Evolutionary conservation across 92 coral and sea anemone genomes (phyloP), one percentile per base, ranked within the genome.

Genomic region (Micromussa lordhowensis): DNA sequence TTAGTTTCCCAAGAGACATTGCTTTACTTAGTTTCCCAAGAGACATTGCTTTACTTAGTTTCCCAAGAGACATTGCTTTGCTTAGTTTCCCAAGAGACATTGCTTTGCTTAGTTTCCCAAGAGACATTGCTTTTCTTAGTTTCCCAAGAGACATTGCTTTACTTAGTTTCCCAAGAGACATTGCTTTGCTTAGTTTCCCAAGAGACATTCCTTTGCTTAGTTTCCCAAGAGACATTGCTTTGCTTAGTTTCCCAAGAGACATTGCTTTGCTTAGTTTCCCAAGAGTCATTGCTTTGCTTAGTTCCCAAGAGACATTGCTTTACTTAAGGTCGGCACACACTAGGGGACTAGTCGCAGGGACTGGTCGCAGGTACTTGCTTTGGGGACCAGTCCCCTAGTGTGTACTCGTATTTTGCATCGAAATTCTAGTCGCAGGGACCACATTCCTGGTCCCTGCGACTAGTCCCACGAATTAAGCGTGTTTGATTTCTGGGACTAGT

Each of bases 21-120:
- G 48, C 77, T 34, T 35, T 71, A n/a, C 77, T 71, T 1, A 71
- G 78, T 73, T 73, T 73, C 15, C n/a, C n/a, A n/a, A n/a, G n/a
- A n/a, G n/a, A 44, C 15, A 28, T 24, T 71, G 48, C 77, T 34
- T 35, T 71, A n/a, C 77, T 71, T 1, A 71, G 78, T 73, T 73
- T 73, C 15, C n/a, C n/a, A n/a, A n/a, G n/a, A n/a, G n/a, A 44
- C 15, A 28, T 24, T 71, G 48, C 77, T 34, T 35, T 71, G 48
- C 77, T 71, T 1, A 71, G 78, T 73, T 73, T 73, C 15, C n/a
- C n/a, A n/a, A n/a, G n/a, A n/a, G n/a, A 44, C 15, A 28, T 24
- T 71, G 48, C 77, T 34, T 35, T 71, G 48, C 77, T 71, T 1
- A 71, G 78, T 73, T 73, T 73, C 15, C n/a, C n/a, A n/a, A n/a